A percentile compares a stretch with the other conserved stretches of the same genome.
Conservation (phyloP, 2,797 vertebrate species). For the Heteromormyrus szaboi region DNA sequence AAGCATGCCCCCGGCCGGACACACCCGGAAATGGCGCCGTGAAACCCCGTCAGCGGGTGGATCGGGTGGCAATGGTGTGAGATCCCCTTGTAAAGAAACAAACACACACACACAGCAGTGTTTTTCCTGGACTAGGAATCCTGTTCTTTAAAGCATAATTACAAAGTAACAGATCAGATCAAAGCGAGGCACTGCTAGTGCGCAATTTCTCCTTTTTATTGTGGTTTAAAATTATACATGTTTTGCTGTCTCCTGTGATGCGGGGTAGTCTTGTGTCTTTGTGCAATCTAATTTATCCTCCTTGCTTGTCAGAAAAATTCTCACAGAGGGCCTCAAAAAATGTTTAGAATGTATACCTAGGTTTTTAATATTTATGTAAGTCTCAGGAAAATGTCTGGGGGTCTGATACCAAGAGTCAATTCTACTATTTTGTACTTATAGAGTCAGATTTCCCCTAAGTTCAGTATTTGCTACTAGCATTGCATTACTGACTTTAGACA, state of each 20-base stretch:
- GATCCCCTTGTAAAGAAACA: slow-evolving; percentile 50
- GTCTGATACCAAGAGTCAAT: background rate
- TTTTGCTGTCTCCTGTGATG: slow-evolving; percentile 1
- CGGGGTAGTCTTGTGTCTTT: slow-evolving; percentile 11
- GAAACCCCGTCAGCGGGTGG: slow-evolving; percentile 44
- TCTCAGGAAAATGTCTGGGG: background rate
- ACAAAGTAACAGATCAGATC: slow-evolving; percentile 51
- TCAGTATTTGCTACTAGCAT: background rate
- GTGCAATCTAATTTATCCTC: background rate
- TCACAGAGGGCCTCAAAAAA: background rate
- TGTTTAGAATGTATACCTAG: background rate
- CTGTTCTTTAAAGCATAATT: slow-evolving; percentile 42
- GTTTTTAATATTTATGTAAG: background rate
- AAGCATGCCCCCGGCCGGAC: slow-evolving; percentile 53
- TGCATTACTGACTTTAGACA: background rate
- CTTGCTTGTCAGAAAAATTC: slow-evolving; percentile 9
- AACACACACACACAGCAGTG: slow-evolving; percentile 43
- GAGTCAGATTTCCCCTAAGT: background rate
- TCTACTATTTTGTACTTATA: background rate
- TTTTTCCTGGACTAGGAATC: slow-evolving; percentile 48
- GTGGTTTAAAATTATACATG: slow-evolving; percentile 16
- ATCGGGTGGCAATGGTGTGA: slow-evolving; percentile 60
- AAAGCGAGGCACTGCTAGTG: slow-evolving; percentile 51
- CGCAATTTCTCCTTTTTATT: slow-evolving; percentile 30
- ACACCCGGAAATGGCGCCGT: slow-evolving; percentile 30